Evolutionary conservation across 2,888 invertebrate species (phyloP).

Genomic region (Heterodera filipjevi): DNA sequence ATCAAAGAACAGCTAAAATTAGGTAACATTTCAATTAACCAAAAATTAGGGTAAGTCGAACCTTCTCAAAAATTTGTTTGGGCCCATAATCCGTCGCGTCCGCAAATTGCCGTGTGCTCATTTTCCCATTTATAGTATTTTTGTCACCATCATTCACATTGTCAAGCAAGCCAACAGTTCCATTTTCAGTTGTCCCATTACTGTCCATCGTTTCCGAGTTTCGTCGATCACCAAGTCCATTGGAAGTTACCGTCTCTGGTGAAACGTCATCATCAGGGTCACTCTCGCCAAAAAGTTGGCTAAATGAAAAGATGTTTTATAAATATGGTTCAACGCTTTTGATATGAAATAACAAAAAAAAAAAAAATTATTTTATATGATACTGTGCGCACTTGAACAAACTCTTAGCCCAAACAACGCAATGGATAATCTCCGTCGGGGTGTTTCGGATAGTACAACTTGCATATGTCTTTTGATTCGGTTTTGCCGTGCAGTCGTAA

Average conservation of each 20-base stretch:
- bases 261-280: slow-evolving; percentile 97
- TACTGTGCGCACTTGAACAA: slow-evolving; percentile 88
- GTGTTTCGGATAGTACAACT: slow-evolving; percentile 99
- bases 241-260: slow-evolving; percentile 85
- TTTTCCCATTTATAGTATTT: slow-evolving; percentile 33
- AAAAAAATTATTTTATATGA: not conserved
- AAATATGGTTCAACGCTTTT: too few relatives aligned
- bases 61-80: slow-evolving; percentile 83
- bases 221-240: slow-evolving; percentile 65
- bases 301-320: slow-evolving; percentile 66
- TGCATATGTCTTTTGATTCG: slow-evolving; percentile 75
- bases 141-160: slow-evolving; percentile 15
- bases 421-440: slow-evolving; percentile 97
- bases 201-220: slow-evolving; percentile 30
- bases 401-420: slow-evolving; percentile 99
- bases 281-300: slow-evolving; percentile 93
- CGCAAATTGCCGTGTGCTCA: slow-evolving; percentile 86
- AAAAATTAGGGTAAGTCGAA: slow-evolving; percentile 43
- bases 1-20: slow-evolving; percentile 78
- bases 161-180: slow-evolving; percentile 12
- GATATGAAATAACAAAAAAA: not conserved
- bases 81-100: slow-evolving; percentile 81
- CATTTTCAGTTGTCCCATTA: slow-evolving; percentile 1
- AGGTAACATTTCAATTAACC: slow-evolving; percentile 46
- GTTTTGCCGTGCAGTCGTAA: slow-evolving; percentile 76